Base-by-base conservation (phyloP, 2,113 vertebrate genomes). In the Hystrix brachyura region DNA sequence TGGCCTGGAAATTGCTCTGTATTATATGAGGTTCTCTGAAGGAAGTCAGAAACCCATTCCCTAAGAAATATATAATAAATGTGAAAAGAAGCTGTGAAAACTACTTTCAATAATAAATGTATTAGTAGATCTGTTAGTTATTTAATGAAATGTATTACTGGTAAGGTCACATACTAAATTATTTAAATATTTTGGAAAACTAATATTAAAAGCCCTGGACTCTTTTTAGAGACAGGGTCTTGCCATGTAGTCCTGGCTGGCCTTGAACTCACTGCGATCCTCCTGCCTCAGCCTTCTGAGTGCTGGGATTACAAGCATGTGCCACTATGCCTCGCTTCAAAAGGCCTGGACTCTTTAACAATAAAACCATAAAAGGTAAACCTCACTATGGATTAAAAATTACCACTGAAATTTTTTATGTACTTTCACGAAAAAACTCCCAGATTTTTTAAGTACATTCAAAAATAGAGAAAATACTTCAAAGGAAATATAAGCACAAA, bases 381-480 rank as follows among this genome's bases (percentile, higher is more conserved):
- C 7, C 4, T 94, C 21, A 67, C 4, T 48, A 19, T 57, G 19
- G 43, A 80, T 38, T 59, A 38, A 80, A 95, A 67, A 89, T 60
- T 34, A 29, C 8, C 72, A 93, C 5, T 80, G 43, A 86, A 91
- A 34, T 48, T 84, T 93, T 74, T 29, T 87, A 67, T 43, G 9
- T 51, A 65, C 27, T 95, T 84, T 95, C 46, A 93, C 21, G 2
- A 59, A 85, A 88, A 91, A 55, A 5, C 2, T 13, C 21, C 34
- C 34, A 29, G 2, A 62, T 87, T 90, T 90, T 91, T 88, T 38
- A 46, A 97, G 90, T 86, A 91, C 2, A 27, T 67, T 90, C 65
- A 59, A 87, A 95, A 79, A 82, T 18, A 4, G 92, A 87, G 29
- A 95, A 97, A 97, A 87, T 48, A 87, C 25, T 90, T 94, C 32